Conservation (phyloP, 1,140 invertebrate species). For the Aethina tumida region DNA sequence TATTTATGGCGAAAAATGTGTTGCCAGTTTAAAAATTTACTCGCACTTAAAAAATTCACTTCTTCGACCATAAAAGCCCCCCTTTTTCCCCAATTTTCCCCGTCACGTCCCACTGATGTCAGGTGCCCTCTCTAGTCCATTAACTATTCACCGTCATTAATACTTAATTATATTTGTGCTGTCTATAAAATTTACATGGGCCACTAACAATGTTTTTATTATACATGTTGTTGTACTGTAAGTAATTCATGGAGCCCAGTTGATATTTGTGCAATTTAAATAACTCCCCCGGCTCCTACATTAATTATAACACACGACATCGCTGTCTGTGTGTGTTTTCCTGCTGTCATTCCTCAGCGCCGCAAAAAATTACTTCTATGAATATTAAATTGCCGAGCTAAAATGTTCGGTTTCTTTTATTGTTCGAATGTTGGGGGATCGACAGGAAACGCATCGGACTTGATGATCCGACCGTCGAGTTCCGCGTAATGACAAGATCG, state of each 20-base stretch:
- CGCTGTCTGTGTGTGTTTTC: not conserved
- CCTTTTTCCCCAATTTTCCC: slow-evolving; percentile 15
- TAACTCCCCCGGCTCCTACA: slow-evolving; percentile 6
- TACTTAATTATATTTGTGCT: slow-evolving; percentile 25
- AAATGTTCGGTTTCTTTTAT: too few species aligned
- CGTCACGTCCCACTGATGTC: slow-evolving; percentile 11
- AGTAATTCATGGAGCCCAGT: slow-evolving; percentile 17
- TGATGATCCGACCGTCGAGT: too few species aligned
- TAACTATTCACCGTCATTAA: slow-evolving; percentile 23
- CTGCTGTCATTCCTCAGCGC: not conserved
- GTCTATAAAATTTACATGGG: slow-evolving; percentile 20
- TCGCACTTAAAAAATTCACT: slow-evolving; percentile 7
- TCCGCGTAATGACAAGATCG: slow-evolving; percentile 14
- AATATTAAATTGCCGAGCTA: too few species aligned
- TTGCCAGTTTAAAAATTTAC: too few species aligned
- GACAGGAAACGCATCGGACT: too few species aligned
- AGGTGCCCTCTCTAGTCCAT: slow-evolving; percentile 17
- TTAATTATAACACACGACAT: slow-evolving; percentile 6
- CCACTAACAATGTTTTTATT: slow-evolving; percentile 27
- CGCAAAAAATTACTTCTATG: too few species aligned
- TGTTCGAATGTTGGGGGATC: too few species aligned
- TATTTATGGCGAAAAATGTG: too few species aligned
- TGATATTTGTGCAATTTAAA: slow-evolving; percentile 11
- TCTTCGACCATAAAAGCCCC: slow-evolving; percentile 7
- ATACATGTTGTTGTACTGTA: slow-evolving; percentile 15